Conservation (phyloP, 2,888 invertebrate genomes). For the Dioctria linearis region DNA sequence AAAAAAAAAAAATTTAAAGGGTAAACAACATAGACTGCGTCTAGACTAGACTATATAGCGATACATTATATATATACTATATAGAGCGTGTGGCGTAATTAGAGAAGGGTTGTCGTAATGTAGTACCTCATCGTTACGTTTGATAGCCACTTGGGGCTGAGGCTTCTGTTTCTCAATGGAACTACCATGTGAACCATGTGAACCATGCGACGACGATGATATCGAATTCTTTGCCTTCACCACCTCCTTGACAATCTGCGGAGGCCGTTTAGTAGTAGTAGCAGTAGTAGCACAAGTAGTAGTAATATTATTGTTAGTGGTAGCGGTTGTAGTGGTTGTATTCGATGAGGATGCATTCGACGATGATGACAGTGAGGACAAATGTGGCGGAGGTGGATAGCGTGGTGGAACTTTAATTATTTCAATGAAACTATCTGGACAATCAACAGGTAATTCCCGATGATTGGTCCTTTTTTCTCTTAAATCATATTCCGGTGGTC, state of each 20-base stretch:
- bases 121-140: slow-evolving; percentile 66
- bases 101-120: slow-evolving; percentile 19
- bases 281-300: slow-evolving; percentile 56
- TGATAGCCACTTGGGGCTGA: slow-evolving; percentile 63
- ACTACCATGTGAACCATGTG: slow-evolving; percentile 39
- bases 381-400: slow-evolving; percentile 74
- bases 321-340: slow-evolving; percentile 64
- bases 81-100: neutral
- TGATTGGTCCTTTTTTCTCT: slow-evolving; percentile 62
- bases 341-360: slow-evolving; percentile 65
- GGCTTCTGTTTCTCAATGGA: slow-evolving; percentile 63
- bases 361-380: slow-evolving; percentile 67
- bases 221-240: slow-evolving; percentile 64
- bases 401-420: slow-evolving; percentile 83
- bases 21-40: slow-evolving; percentile 31
- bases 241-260: slow-evolving; percentile 63
- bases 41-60: slow-evolving; percentile 15
- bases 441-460: slow-evolving; percentile 87
- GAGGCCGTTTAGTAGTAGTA: slow-evolving; percentile 61
- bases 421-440: slow-evolving; percentile 89
- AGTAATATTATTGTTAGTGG: slow-evolving; percentile 60
- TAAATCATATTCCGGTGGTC: slow-evolving; percentile 68
- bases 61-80: neutral
- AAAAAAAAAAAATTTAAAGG: neutral
- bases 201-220: slow-evolving; percentile 62